A percentile compares a stretch with the other conserved stretches of the same genome.
These are phyloP conservation scores for Geophilus truncorum DNA, from an alignment of 2,888 invertebrate genomes.

Conservation along the genomic window DNA sequence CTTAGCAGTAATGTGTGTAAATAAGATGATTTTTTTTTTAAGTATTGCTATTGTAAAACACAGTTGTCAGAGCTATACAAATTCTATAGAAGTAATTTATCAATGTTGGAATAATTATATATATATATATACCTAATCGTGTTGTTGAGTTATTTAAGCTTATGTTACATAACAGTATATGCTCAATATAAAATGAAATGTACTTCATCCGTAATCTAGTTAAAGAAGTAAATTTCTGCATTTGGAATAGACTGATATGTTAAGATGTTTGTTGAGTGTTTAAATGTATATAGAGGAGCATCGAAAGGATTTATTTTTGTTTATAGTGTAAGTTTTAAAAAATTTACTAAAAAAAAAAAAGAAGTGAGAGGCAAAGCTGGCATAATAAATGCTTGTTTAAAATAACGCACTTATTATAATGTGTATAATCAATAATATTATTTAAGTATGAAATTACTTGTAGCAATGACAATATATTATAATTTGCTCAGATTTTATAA, in stretches of 20 bases:
- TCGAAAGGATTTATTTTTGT: neutral
- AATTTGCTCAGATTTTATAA: neutral
- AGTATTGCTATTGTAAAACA: neutral
- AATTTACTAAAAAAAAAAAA: neutral
- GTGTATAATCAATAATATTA: too few relatives aligned
- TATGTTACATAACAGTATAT: neutral
- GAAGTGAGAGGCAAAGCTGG: neutral
- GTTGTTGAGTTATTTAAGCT: neutral
- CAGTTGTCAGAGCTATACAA: neutral
- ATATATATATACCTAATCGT: neutral
- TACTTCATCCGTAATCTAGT: neutral
- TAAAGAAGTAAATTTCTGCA: conserved; percentile 17
- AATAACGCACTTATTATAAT: neutral
- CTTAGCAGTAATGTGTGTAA: neutral
- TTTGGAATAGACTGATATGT: neutral
- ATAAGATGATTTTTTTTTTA: conserved; percentile 9
- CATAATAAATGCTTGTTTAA: conserved; percentile 6
- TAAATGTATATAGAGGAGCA: neutral
- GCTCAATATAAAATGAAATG: conserved; percentile 22
- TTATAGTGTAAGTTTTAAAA: neutral
- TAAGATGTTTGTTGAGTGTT: neutral
- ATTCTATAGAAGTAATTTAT: neutral
- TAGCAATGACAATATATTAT: neutral
- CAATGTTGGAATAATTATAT: neutral
- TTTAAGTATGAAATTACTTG: neutral